These are phyloP conservation scores for Dendrolimus kikuchii DNA, from an alignment of 1,140 invertebrate genomes.

Conservation along the genomic window DNA sequence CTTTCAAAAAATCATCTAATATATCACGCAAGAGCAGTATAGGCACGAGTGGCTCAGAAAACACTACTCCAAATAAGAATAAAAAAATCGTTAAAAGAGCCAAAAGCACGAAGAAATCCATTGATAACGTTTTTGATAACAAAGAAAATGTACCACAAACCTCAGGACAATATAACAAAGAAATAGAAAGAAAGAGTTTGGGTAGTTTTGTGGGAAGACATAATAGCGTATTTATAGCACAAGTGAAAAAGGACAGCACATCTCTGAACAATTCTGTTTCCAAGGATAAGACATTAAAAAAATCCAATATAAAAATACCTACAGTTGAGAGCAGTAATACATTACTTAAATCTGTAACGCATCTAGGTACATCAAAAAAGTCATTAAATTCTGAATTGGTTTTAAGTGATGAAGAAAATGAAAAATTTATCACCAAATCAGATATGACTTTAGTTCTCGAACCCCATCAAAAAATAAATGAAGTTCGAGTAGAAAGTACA, in stretches of 20 bases:
- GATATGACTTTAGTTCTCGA: conserved; percentile 19
- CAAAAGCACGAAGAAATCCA: conserved; percentile 21
- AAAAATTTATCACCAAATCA: conserved; percentile 6
- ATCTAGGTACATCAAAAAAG: conserved; percentile 9
- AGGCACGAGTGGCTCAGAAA: conserved; percentile 15
- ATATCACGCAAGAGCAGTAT: conserved; percentile 25
- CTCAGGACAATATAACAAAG: conserved; percentile 21
- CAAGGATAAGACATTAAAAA: conserved; percentile 15
- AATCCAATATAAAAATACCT: conserved; percentile 19
- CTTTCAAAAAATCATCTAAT: conserved; percentile 15
- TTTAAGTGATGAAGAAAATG: neutral
- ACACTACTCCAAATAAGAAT: conserved; percentile 15
- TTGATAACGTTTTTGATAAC: conserved; percentile 22
- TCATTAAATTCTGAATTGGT: conserved; percentile 7
- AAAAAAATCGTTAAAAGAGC: conserved; percentile 25
- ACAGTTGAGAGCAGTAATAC: conserved; percentile 4
- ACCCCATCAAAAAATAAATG: conserved; percentile 7
- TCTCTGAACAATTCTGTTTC: conserved; percentile 9
- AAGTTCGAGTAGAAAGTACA: too few species aligned
- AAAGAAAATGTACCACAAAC: conserved; percentile 48
- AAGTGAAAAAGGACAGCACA: conserved; percentile 20
- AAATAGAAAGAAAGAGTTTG: conserved; percentile 16
- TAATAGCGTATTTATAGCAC: conserved; percentile 33
- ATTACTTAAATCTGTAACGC: conserved; percentile 3
- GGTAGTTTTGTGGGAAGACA: conserved; percentile 21